These are phyloP conservation scores for Paracentrotus lividus DNA, from an alignment of 53 echinoderm and acorn worm genomes.

Conservation along the genomic window DNA sequence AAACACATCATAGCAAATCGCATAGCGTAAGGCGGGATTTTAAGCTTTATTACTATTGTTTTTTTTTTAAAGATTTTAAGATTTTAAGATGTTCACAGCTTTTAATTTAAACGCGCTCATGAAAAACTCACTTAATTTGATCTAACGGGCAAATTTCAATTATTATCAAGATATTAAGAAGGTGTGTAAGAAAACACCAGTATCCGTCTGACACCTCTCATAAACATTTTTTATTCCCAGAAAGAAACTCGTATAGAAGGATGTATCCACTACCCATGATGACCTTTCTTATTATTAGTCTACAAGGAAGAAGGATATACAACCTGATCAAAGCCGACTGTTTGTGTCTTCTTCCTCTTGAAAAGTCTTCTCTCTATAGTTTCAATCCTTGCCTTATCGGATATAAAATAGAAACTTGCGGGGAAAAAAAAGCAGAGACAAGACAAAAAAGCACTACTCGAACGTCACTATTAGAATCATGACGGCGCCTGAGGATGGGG, in stretches of 20 bases:
- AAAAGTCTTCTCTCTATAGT: not conserved
- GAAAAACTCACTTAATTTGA: no score
- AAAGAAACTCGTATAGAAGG: not conserved
- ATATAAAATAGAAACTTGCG: not conserved
- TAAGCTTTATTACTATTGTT: no score
- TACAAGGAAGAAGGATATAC: not conserved
- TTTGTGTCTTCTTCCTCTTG: not conserved
- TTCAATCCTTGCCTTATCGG: not conserved
- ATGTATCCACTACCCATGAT: not conserved
- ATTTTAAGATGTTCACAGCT: no score
- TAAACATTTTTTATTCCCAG: not conserved
- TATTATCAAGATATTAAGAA: no score
- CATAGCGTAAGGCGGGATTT: no score
- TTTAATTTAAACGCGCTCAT: no score
- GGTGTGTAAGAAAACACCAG: no score
- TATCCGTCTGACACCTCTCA: not conserved
- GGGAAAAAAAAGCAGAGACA: not conserved
- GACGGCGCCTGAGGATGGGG: conserved; percentile 33
- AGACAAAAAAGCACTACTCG: not conserved
- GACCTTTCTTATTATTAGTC: conserved; percentile 28
- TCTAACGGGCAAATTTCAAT: no score
- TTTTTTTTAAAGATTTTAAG: no score
- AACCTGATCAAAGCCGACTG: not conserved
- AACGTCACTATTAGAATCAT: conserved; percentile 31
- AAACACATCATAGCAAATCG: no score